Evolutionary conservation across 1,140 invertebrate species (phyloP), one percentile per base, ranked within the genome.

Genomic region (Bombyx mandarina): DNA sequence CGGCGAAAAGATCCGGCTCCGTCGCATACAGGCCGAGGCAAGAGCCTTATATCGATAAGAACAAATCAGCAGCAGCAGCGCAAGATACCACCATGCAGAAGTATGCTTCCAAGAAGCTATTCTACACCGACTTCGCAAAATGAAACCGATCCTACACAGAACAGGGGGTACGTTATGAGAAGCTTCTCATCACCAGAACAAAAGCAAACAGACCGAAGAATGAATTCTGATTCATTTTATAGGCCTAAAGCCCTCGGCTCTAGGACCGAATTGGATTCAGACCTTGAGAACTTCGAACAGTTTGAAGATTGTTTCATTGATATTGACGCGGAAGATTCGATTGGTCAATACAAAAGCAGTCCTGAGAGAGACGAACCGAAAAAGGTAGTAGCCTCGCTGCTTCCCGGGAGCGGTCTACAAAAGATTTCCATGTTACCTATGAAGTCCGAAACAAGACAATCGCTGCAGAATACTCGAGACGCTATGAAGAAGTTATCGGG

Each of bases 111-210:
- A 7, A 69, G 84, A 54, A 84, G 84, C 52, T 79, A 76, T 48
- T 87, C 84, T 1, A 77, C 81, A 1, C 84, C 84, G 4, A 71
- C 75, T 8, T 56, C 70, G 6, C 71, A 80, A 56, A 69, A 59
- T 47, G 74, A 73, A 7, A 6, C 57, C 1, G 9, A 45, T 4
- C 45, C 59, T 7, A 62, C 47, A 12, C 63, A 67, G 48, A 67
- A 55, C 8, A 82, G 77, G 58, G 62, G 63, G 10, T 73, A 78
- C 54, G 74, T 84, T 6, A 66, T 75, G 57, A 57, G 84, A 53
- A 86, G 82, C 60, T 84, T 75, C 56, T 87, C 82, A 3, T 74
- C 82, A 0, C 84, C 81, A 5, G 84, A 87, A 57, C 65, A 71
- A 7, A 83, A 84, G 58, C 64, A 68, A 35, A 50, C 64, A 7